Base-by-base conservation (phyloP, 1,140 invertebrate genomes). In the Sesamia nonagrioides region DNA sequence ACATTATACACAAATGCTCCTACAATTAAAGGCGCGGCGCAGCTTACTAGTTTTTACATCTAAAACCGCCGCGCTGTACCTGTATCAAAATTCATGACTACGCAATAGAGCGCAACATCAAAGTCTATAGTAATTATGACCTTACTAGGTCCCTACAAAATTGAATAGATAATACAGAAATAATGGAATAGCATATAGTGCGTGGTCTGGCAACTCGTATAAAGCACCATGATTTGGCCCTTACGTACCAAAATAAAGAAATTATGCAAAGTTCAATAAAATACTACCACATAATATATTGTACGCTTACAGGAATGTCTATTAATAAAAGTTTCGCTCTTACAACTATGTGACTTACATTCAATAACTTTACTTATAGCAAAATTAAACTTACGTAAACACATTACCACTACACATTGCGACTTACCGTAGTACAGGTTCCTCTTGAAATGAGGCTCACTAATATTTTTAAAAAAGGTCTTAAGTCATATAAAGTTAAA, bases 281-380 rank as follows among this genome's bases (percentile, higher is more conserved):
- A 56, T 74, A 82, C 73, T 73, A 82, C 78, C 76, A 72, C 63
- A 84, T 58, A n/a, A 50, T 40, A 50, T 40, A 37, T 73, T 73
- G 50, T 77, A 77, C 60, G 74, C 83, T 77, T 81, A 75, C 58
- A 81, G 85, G 85, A 86, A 86, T 85, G 85, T 86, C 78, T 83
- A 80, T 69, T 50, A 74, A 78, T 79, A 76, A 69, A 75, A 74
- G 45, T 52, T 72, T 68, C 27, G 40, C 50, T 52, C 77, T 78
- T 66, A 69, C 15, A 69, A 60, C 52, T 69, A 56, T 63, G 54
- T 69, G 60, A 71, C 66, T 71, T 78, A 78, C 52, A 60, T 69
- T 71, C 63, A 69, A 37, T 68, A 77, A 52, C 40, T 77, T 66
- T 77, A 76, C 73, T 76, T 76, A 76, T 50, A 76, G 60, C 61